Evolutionary conservation across 1,140 invertebrate genomes (phyloP), one percentile per base, ranked within the genome.

Genomic region (Bombus waltoni): DNA sequence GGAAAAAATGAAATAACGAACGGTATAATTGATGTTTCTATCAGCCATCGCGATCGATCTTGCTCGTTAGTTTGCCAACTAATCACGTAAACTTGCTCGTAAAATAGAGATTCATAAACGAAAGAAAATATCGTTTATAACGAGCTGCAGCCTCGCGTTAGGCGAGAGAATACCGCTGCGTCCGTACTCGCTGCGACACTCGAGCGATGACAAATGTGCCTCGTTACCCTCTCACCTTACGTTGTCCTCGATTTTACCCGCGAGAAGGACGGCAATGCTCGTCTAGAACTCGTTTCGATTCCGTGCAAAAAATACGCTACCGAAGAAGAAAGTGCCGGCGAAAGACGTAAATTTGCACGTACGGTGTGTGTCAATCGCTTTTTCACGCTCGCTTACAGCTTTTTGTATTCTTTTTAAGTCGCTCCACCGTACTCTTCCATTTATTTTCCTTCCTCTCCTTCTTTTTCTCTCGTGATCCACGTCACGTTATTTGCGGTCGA

Each of bases 181-280:
- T 4, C 47, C 47, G 47, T 53, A 22, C 15, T 25, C 38, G n/a
- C 15, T 6, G n/a, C 40, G 44, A 73, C 35, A 42, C 62, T 81
- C 79, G 44, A 75, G n/a, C 25, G 44, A 42, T 77, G 75, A 84
- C 66, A 84, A 84, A 84, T 8, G 76, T 15, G 76, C 47, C 83
- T 84, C 75, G 76, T 79, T 84, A 84, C 66, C 66, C 47, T 70
- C 75, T 71, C 75, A 18, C 38, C 47, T 66, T 28, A 3, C 13
- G 65, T 15, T 79, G 76, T 8, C 66, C 76, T 47, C 83, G 66
- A 84, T 84, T 71, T 72, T 79, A 38, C 22, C 9, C 47, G 22
- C 47, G 13, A 32, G 13, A 32, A 42, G 6, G 10, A 35, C 62
- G 28, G 8, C 18, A 40, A 11, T 28, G 25, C 66, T n/a, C 66